Base-by-base conservation (phyloP, 2,888 invertebrate genomes). In the Trilocha varians region DNA sequence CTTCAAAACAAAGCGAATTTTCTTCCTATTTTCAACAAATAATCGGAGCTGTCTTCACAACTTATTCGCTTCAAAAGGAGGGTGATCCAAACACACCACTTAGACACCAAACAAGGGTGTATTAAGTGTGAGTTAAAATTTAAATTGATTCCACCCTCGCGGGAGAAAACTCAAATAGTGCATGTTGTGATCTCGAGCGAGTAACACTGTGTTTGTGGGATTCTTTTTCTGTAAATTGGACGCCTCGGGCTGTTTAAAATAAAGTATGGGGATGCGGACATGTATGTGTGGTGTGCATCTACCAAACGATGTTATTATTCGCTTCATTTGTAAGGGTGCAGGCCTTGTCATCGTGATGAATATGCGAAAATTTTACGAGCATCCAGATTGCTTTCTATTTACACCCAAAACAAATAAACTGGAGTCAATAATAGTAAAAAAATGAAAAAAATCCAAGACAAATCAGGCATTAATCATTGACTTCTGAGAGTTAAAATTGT, bases 21-120 rank as follows among this genome's bases (percentile, higher is more conserved):
- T 13, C 38, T 34, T 41, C 14, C 13, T 25, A 43, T 47, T 36
- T 41, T 46, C 56, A 55, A 52, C 54, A 56, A 69, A 69, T 72
- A 66, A 65, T 65, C 66, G 61, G 52, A 32, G 69, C 70, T 78
- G 79, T 80, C 82, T 83, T 79, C 72, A 61, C 66, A 77, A 80
- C 82, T 80, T 83, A 80, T 77, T 70, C 78, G 69, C 62, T 58
- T 65, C 65, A 78, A 83, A 82, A 75, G 82, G 78, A 78, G 83
- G 84, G 85, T 80, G 83, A 65, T 73, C 74, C 68, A 70, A 84
- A 85, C 82, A 84, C 78, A 82, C 84, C 85, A 85, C 84, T 85
- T 85, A 85, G 78, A 85, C 78, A 79, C 84, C 82, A 83, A 84
- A 85, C 84, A 84, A 79, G 85, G 85, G 84, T 83, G 83, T 83